Conservation (phyloP, 1,140 invertebrate genomes). For the Drosophila leontia region DNA sequence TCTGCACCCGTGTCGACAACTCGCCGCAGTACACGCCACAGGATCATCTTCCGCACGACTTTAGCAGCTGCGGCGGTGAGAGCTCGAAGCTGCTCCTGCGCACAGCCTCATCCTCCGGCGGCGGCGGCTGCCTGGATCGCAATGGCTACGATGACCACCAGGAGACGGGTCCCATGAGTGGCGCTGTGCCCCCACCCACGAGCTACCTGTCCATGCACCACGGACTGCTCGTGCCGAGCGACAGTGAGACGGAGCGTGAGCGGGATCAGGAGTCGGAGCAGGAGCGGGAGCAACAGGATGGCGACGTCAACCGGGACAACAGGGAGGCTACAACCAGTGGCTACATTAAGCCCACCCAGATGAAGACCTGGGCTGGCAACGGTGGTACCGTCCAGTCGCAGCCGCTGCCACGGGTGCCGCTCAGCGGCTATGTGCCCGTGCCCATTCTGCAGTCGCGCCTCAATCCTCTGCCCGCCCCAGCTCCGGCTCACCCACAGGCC, state of each 20-base stretch:
- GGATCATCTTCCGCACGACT: constrained; percentile 63
- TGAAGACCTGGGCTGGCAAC: constrained; percentile 54
- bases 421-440: constrained; percentile 68
- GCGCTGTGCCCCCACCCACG: constrained; percentile 27
- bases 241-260: constrained; percentile 29
- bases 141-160: constrained; percentile 40
- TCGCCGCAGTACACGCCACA: constrained; percentile 40
- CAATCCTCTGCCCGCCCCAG: background rate
- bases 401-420: constrained; percentile 27
- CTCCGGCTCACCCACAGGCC: background rate
- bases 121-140: constrained; percentile 28
- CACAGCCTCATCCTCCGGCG: constrained; percentile 42
- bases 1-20: constrained; percentile 53
- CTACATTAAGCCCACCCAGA: constrained; percentile 72
- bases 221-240: constrained; percentile 25
- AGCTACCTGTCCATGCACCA: constrained; percentile 60
- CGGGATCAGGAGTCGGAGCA: constrained; percentile 28
- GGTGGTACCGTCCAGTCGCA: background rate
- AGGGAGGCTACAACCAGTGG: constrained; percentile 9
- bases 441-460: constrained; percentile 46
- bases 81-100: constrained; percentile 64
- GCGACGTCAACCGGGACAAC: constrained; percentile 4
- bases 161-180: constrained; percentile 12
- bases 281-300: constrained; percentile 11
- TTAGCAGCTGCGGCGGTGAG: constrained; percentile 64